Conservation (phyloP, 1,140 invertebrate genomes). For the Zaprionus camerounensis region DNA sequence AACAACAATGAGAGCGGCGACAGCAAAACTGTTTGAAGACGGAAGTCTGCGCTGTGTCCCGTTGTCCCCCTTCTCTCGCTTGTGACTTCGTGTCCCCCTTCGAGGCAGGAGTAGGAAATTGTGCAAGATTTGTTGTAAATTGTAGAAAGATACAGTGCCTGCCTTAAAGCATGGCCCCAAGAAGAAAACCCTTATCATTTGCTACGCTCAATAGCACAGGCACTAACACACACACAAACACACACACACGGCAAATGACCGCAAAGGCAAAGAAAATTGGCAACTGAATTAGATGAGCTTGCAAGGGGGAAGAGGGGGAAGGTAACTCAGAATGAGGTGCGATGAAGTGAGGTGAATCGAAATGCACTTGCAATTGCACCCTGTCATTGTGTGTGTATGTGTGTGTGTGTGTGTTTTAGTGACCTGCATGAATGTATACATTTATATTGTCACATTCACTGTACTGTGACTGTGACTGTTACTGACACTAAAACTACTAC, state of each 20-base stretch:
- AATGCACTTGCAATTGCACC: not conserved
- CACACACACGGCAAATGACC: not conserved
- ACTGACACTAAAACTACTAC: too few relatives aligned
- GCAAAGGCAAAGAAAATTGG: conserved; percentile 27
- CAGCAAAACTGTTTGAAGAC: conserved; percentile 40
- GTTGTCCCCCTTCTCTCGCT: not conserved
- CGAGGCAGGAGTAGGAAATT: conserved; percentile 45
- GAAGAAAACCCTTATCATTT: not conserved
- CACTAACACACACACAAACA: conserved; percentile 3
- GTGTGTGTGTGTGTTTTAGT: not conserved
- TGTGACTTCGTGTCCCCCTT: too few relatives aligned
- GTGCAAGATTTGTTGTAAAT: conserved; percentile 51
- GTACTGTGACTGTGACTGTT: too few relatives aligned
- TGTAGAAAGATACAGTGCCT: conserved; percentile 31
- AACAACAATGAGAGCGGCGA: not conserved
- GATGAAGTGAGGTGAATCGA: not conserved
- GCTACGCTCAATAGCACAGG: conserved; percentile 2
- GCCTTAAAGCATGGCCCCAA: not conserved
- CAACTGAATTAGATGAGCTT: conserved; percentile 19
- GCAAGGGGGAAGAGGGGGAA: not conserved
- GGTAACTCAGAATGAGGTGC: not conserved
- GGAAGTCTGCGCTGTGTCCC: conserved; percentile 29
- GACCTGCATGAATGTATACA: too few relatives aligned
- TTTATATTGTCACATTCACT: too few relatives aligned
- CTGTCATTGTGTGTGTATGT: not conserved